These are phyloP conservation scores for Calidris pugnax DNA, from an alignment of 2,113 vertebrate species.

Conservation along the genomic window DNA sequence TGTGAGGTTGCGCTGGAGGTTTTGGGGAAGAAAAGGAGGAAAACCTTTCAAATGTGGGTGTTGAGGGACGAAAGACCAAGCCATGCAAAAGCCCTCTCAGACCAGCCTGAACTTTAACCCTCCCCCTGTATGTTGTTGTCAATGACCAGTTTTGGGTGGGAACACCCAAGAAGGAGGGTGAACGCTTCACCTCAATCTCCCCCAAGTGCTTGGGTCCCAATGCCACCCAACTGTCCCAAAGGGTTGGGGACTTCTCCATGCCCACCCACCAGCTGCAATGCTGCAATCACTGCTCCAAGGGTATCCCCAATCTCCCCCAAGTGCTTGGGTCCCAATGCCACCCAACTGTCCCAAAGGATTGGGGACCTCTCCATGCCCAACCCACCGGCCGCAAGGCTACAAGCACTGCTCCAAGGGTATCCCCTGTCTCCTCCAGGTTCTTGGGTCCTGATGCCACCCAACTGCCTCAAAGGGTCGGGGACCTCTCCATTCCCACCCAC, in stretches of 20 bases:
- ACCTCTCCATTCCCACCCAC: too few relatives aligned
- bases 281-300: accelerated
- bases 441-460: too few relatives aligned
- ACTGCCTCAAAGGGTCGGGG: too few relatives aligned
- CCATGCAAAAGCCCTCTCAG: accelerated
- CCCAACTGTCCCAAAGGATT: too few relatives aligned
- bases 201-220: accelerated
- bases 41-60: accelerated
- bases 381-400: too few relatives aligned
- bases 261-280: accelerated
- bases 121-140: accelerated
- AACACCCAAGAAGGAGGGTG: neutral
- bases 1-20: neutral
- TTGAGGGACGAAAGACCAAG: neutral
- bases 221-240: neutral
- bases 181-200: accelerated
- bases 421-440: too few relatives aligned
- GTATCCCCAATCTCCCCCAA: neutral
- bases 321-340: too few relatives aligned
- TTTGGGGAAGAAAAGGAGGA: neutral
- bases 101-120: neutral
- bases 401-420: too few relatives aligned
- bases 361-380: too few relatives aligned
- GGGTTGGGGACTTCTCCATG: accelerated
- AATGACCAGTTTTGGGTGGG: neutral